Base-by-base conservation (phyloP, 2,797 vertebrate species). In the Miichthys miiuy region DNA sequence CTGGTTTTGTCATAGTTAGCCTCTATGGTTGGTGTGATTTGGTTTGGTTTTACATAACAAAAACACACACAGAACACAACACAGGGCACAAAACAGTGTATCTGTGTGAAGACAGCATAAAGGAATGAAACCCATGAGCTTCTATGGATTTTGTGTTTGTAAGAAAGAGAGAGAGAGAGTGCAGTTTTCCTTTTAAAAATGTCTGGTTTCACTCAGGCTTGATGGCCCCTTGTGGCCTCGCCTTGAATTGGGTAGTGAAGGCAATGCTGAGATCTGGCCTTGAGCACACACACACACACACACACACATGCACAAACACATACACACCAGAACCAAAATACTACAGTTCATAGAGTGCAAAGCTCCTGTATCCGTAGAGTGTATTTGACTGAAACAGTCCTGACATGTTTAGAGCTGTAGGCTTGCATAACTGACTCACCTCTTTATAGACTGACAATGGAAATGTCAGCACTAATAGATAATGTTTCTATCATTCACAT, bases 391-490 rank as follows among this genome's bases (percentile, higher is more conserved):
- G 68, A 82, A 89, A 79, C 52, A 72, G 79, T 84, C 84, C 69
- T 76, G 85, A 90, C 90, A 87, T 84, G 86, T 89, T 92, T 72
- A 55, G 72, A 87, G 84, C 79, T 88, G 61, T n/a, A 87, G 85
- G 89, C 84, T 38, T 81, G 57, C 71, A 84, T 51, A 75, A 70
- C 79, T 83, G 75, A 70, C 55, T 79, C 56, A 20, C 23, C 73
- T 64, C 61, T 82, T 72, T 75, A 72, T 66, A 18, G 62, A 50
- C 64, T 68, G 17, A 77, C 67, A 66, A 57, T 42, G 46, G 18
- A 66, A 68, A 44, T 62, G 38, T 65, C 58, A 67, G 52, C 41
- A 16, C 68, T 72, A 68, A 69, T 0, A 60, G 30, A 30, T 67
- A 20, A 71, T 65, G 23, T 48, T 64, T 79, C 79, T 65, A 72